phyloP scores from a whole-genome alignment of 2,113 vertebrate species.

The Willisornis vidua region DNA sequence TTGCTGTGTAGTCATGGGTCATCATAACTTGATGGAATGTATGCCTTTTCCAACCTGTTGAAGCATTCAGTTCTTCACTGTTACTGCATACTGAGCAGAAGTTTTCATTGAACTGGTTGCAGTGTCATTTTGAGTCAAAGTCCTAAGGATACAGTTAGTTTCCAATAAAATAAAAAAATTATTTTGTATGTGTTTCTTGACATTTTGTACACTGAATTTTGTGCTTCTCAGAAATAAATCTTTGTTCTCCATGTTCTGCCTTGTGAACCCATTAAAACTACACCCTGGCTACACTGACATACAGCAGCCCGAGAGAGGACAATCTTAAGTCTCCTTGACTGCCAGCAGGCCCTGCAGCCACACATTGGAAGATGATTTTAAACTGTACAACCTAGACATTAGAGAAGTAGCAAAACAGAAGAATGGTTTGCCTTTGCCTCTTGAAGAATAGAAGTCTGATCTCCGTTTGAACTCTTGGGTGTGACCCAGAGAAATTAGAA shows the following conservation, averaged over 20 bases:
- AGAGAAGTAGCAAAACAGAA: neutral
- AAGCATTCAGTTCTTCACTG: neutral
- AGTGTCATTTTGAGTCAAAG: neutral
- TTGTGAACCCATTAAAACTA: neutral
- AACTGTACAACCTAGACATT: neutral
- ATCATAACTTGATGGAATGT: neutral
- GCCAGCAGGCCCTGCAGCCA: neutral
- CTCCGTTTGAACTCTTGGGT: neutral
- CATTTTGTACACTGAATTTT: neutral
- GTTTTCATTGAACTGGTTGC: neutral
- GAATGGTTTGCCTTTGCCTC: neutral
- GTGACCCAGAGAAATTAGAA: neutral
- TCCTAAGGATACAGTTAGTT: neutral
- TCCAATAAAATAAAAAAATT: neutral
- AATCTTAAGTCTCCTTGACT: neutral
- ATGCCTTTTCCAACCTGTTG: neutral
- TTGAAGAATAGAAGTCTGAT: neutral
- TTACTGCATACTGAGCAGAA: neutral
- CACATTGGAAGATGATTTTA: neutral
- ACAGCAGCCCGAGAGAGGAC: neutral
- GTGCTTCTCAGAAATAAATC: neutral
- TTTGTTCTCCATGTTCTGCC: neutral
- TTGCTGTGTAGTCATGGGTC: neutral
- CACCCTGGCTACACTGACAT: fast-evolving
- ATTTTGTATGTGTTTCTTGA: neutral